Evolutionary conservation across 2,888 invertebrate genomes (phyloP).

Genomic region (Hofmannophila pseudospretella): DNA sequence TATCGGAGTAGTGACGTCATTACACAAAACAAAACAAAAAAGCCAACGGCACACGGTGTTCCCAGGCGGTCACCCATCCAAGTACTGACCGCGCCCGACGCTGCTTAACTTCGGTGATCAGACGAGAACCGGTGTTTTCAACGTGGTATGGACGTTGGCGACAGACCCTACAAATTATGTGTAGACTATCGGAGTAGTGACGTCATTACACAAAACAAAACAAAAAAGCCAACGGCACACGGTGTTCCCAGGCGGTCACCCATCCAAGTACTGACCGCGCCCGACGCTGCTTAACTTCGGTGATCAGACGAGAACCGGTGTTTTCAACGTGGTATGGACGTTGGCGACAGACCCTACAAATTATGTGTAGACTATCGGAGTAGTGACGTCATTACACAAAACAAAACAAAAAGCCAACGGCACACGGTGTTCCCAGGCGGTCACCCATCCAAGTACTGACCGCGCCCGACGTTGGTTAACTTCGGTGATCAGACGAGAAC

Average conservation of each 20-base stretch:
- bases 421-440: conserved; percentile 45
- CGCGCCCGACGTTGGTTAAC: conserved; percentile 50
- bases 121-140: too few relatives aligned
- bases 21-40: too few relatives aligned
- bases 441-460: conserved; percentile 56
- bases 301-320: conserved; percentile 75
- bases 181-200: too few relatives aligned
- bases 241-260: conserved; percentile 40
- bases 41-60: conserved; percentile 39
- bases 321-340: too few relatives aligned
- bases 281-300: conserved; percentile 72
- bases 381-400: too few relatives aligned
- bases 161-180: too few relatives aligned
- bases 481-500: conserved; percentile 55
- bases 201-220: too few relatives aligned
- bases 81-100: conserved; percentile 71
- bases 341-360: too few relatives aligned
- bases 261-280: conserved; percentile 72
- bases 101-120: conserved; percentile 73
- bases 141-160: too few relatives aligned
- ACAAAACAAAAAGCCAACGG: conserved; percentile 30
- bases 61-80: conserved; percentile 48
- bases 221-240: conserved; percentile 5
- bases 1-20: too few relatives aligned
- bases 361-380: too few relatives aligned